Base-by-base conservation (phyloP, 30 jellyfish, hydroid and myxozoan species). In the Catostylus mosaicus region DNA sequence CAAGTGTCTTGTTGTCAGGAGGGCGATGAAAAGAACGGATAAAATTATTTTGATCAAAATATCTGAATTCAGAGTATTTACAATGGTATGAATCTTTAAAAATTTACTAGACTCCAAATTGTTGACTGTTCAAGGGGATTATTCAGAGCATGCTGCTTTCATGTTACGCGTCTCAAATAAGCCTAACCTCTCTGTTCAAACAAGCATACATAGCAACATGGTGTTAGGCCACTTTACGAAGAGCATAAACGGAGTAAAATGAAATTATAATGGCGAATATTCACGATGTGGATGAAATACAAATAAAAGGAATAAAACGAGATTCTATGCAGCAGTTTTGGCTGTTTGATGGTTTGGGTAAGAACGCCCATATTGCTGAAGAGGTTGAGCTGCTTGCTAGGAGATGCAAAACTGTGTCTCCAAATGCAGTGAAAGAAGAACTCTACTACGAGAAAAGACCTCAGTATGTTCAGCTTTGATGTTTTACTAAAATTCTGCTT, bases 381-480 rank as follows among this genome's bases (percentile, higher is more conserved):
- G 92, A 82, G 60, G 92, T 82, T 27, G 92, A 82, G 29, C 47
- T 59, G 47, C 48, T 67, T 71, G 85, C 92, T 16, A 82, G 92
- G 43, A 68, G 92, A 40, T 82, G 92, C 85, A 67, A 73, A 33
- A 82, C 92, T 0, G 72, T 16, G 52, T 50, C 92, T 3, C 92
- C 92, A 16, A 52, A 52, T 50, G 72, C 79, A 0, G 1, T 82
- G 35, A 82, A 82, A 30, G 68, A 82, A 54, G 79, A 82, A 33
- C 78, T 82, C 18, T 51, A 24, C 69, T 24, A 82, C 29, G 85
- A 70, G 59, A 67, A 23, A 32, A 66, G 77, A 57, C 83, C 83
- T 3, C 81, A 54, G 90, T 80, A 46, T 19, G 80, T 63, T 46
- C 19, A 9, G 11, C 19, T 11, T 46, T 46, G 60, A 11, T 46